Base-by-base conservation (phyloP, 2,113 vertebrate species). In the Scomber scombrus region DNA sequence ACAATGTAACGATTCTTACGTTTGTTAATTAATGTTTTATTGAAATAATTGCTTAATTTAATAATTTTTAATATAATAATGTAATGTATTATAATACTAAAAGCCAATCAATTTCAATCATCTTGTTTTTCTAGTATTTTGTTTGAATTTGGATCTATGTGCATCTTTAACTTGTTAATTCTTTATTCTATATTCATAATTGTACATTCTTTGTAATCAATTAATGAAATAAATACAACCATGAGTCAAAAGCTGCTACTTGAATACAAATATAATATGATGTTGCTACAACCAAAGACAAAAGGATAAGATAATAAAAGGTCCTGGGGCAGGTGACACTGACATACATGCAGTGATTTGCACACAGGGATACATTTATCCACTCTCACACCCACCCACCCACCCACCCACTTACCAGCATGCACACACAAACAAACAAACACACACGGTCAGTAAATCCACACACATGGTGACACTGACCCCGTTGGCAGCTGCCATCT, bases 401-500 rank as follows among this genome's bases (percentile, higher is more conserved):
- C 55, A n/a, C 40, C 47, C 54, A 70, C 40, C 71, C 71, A 63
- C 54, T 14, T 11, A 23, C 10, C 13, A 52, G 50, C 50, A 57
- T 69, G 71, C 68, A 66, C 62, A 56, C 46, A 71, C 72, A 80
- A 52, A 80, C 56, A 63, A 40, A 75, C 63, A 26, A 26, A 91
- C 68, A 75, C 49, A 62, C 49, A 71, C 12, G 3, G 6, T 19
- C 60, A 75, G 19, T 71, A 71, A 52, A 54, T 18, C 19, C 60
- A 67, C 70, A 76, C 67, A 76, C 85, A 84, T 3, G 26, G 56
- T 68, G 89, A 94, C 95, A 98, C 98, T 96, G 92, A 99, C 98
- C 97, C 98, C 97, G 0, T 98, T 99, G 91, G 97, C 98, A 47
- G 97, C 98, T 62, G 98, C 97, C 97, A 99, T 99, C 94, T 98